These are phyloP conservation scores for Xestobium rufovillosum DNA, from an alignment of 2,888 invertebrate species.

Conservation along the genomic window DNA sequence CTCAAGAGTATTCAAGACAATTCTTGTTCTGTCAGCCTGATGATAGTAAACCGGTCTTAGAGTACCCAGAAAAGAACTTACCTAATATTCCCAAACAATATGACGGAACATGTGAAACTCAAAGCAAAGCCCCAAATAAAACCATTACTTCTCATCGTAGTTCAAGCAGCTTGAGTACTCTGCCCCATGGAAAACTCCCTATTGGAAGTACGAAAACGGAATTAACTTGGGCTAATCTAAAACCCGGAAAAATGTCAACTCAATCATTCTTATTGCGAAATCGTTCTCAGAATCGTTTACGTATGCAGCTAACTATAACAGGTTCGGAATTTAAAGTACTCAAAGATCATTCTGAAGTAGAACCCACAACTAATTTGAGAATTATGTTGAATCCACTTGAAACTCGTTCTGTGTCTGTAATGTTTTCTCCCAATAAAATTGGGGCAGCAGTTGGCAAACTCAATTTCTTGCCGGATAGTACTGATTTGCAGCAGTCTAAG, in stretches of 20 bases:
- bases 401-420: conserved; percentile 47
- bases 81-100: too few relatives aligned
- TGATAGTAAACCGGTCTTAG: too few relatives aligned
- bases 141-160: conserved; percentile 27
- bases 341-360: conserved; percentile 35
- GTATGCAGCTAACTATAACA: conserved; percentile 47
- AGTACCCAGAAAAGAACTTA: too few relatives aligned
- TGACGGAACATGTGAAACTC: too few relatives aligned
- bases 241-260: conserved; percentile 46
- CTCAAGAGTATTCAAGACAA: too few relatives aligned
- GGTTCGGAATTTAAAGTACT: conserved; percentile 45
- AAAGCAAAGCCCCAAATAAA: conserved; percentile 5
- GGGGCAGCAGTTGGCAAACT: conserved; percentile 51
- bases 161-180: conserved; percentile 34
- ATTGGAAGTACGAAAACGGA: conserved; percentile 51
- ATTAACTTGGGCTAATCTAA: conserved; percentile 54
- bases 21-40: too few relatives aligned
- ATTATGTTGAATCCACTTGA: conserved; percentile 50
- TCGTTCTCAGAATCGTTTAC: conserved; percentile 48
- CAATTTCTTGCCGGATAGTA: conserved; percentile 45
- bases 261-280: conserved; percentile 53
- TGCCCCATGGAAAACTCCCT: conserved; percentile 43
- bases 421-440: conserved; percentile 48
- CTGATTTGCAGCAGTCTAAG: conserved; percentile 29
- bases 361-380: conserved; percentile 36